Evolutionary conservation across 1,140 invertebrate species (phyloP).

Genomic region (Sycophila sp.): DNA sequence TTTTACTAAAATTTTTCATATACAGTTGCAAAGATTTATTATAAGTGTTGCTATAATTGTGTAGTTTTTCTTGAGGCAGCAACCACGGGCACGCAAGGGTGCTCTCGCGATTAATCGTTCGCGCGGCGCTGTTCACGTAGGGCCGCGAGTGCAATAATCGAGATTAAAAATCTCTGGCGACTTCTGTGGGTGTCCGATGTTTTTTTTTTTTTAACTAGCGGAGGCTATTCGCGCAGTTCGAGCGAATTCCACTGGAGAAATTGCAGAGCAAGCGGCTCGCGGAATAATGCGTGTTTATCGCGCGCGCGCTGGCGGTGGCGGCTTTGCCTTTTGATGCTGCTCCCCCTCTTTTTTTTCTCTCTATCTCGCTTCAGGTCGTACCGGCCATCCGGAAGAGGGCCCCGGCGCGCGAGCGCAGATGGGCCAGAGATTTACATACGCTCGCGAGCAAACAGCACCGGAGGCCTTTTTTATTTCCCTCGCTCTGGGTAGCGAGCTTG

Average conservation of each 20-base stretch:
- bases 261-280: conserved; percentile 40
- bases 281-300: conserved; percentile 63
- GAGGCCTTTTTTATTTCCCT: background rate
- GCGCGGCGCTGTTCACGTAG: too few species aligned
- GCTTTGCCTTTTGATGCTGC: conserved; percentile 53
- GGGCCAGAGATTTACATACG: conserved; percentile 36
- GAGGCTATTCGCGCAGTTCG: background rate
- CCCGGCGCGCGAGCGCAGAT: conserved; percentile 44
- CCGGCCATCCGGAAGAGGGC: conserved; percentile 1
- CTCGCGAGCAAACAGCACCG: background rate
- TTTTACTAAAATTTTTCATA: too few species aligned
- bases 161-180: too few species aligned
- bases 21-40: too few species aligned
- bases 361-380: background rate
- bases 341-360: conserved; percentile 3
- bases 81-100: too few species aligned
- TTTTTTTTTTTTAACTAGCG: background rate
- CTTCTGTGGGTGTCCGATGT: background rate
- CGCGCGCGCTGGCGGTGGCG: conserved; percentile 54
- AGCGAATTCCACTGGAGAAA: background rate
- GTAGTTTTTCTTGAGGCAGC: too few species aligned
- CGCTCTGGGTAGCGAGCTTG: conserved; percentile 3
- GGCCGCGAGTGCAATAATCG: too few species aligned
- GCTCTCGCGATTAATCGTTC: too few species aligned
- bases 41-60: too few species aligned